Conservation (phyloP, 2,797 vertebrate species). For the Garrulus glandarius region DNA sequence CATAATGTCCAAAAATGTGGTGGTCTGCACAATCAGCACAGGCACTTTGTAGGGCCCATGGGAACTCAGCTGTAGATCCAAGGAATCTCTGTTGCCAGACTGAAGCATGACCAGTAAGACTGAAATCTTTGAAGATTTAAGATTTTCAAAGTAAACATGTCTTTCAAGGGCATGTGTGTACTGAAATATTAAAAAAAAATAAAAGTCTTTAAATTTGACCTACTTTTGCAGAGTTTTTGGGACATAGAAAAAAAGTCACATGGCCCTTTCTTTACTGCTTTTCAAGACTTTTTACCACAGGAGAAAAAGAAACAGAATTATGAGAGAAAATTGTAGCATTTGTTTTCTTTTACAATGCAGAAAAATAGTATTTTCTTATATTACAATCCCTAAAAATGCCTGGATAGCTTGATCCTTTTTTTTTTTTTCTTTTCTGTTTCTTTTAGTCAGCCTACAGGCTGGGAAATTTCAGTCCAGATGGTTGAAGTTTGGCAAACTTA, state of each 20-base stretch:
- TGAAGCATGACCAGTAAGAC: neutral
- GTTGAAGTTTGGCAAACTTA: slow-evolving; percentile 40
- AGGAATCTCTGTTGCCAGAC: neutral
- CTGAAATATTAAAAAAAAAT: neutral
- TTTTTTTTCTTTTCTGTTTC: neutral
- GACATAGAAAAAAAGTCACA: neutral
- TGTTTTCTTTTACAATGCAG: neutral
- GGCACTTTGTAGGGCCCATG: neutral
- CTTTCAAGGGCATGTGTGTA: neutral
- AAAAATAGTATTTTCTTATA: neutral
- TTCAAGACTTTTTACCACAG: neutral
- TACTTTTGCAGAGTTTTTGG: neutral
- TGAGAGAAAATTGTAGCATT: rapidly evolving
- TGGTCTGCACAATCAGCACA: neutral
- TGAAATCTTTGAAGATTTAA: neutral
- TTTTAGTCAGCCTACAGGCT: neutral
- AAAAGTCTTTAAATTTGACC: neutral
- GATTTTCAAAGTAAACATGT: neutral
- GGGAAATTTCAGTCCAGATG: slow-evolving; percentile 38
- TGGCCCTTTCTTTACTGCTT: neutral
- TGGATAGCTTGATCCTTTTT: neutral
- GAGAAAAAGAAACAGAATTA: neutral
- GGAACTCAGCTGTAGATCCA: neutral
- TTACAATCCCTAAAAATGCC: neutral
- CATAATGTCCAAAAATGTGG: rapidly evolving